Evolutionary conservation across 64 coral and sea anemone species (phyloP), one percentile per base, ranked within the genome.

Genomic region (Stylophora pistillata): DNA sequence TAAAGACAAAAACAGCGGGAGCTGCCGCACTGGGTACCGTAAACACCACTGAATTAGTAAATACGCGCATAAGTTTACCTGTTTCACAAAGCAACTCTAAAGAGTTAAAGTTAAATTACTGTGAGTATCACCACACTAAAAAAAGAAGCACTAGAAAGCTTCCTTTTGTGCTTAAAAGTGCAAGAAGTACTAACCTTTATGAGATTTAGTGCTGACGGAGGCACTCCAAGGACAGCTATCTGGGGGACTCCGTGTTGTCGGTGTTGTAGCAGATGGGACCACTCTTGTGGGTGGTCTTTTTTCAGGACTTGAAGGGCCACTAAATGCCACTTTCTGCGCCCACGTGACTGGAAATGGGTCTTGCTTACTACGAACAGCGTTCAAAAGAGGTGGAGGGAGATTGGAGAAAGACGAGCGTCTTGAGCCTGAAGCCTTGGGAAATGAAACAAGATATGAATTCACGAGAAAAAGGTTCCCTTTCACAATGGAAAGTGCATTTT

Each of bases 311-410:
- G 61, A 26, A 26, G 80, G 34, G 15, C 33, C 18, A 66, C 62
- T 66, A 0, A 83, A 83, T 12, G 80, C 80, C 21, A 83, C 80
- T 25, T 68, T 83, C 33, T 83, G 80, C 2, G 80, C 80, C 80
- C 80, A 83, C 0, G 60, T 68, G 10, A 68, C 80, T 41, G 80
- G 59, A 9, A 68, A 83, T 52, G 80, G 60, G 5, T 83, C 80
- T 0, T 26, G 33, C 23, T 83, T 83, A 13, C 33, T 33, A 15
- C 80, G 80, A 83, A 83, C 60, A 12, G 80, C 80, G 80, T 83
- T 83, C 59, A 83, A 69, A 68, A 83, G 31, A 5, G 62, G 62
- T 23, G 65, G 80, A 20, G 80, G 80, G 32, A 21, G 62, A 83
- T 41, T 83, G 61, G 80, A 25, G 32, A 52, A 69, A 18, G 80